These are phyloP conservation scores for Nylanderia fulva DNA, from an alignment of 1,140 invertebrate genomes.

Conservation along the genomic window DNA sequence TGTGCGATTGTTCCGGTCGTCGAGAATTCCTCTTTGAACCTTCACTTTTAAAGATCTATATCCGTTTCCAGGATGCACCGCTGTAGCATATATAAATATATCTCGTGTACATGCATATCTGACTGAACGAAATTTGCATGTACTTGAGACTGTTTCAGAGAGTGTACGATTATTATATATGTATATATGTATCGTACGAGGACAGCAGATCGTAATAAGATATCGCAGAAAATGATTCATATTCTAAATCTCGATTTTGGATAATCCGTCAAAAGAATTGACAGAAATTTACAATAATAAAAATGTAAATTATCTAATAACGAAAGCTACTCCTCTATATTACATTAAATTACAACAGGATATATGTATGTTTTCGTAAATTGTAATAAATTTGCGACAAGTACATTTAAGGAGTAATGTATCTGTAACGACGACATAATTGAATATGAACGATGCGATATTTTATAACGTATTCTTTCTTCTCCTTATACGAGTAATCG, in stretches of 20 bases:
- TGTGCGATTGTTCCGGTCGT: conserved; percentile 35
- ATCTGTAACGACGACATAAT: not conserved
- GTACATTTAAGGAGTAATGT: not conserved
- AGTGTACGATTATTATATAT: not conserved
- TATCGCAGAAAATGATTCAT: not conserved
- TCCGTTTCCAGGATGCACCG: conserved; percentile 30
- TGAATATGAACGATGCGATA: conserved; percentile 4
- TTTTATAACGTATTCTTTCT: conserved; percentile 4
- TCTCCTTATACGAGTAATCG: not conserved
- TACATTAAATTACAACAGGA: not conserved
- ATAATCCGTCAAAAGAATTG: not conserved
- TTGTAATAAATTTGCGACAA: not conserved
- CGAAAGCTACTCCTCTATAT: not conserved
- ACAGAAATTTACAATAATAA: not conserved
- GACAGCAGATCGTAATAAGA: conserved; percentile 7
- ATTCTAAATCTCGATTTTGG: not conserved
- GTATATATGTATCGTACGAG: not conserved
- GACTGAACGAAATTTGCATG: not conserved
- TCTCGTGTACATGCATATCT: conserved; percentile 56
- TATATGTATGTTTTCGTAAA: not conserved
- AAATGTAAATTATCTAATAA: conserved; percentile 1
- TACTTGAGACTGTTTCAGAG: conserved; percentile 20
- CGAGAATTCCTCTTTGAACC: conserved; percentile 9
- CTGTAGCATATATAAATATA: conserved; percentile 46
- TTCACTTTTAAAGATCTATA: conserved; percentile 40